Base-by-base conservation (phyloP, 30 jellyfish, hydroid and myxozoan genomes). In the Chrysaora quinquecirrha region DNA sequence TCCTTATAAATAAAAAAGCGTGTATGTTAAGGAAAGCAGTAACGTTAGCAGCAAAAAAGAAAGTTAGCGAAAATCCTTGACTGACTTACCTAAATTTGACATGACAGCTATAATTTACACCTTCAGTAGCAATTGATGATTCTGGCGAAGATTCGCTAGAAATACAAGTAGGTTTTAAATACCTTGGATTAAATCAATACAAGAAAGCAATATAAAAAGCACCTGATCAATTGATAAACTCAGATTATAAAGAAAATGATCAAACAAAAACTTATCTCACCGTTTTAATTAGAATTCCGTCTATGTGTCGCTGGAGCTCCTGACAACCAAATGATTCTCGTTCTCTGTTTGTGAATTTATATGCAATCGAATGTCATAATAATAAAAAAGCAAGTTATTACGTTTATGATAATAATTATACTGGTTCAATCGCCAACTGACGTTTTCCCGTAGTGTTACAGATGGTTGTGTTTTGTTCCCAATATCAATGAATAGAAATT, bases 401-500 rank as follows among this genome's bases (percentile, higher is more conserved):
- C 85, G 77, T 48, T 68, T 68, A 62, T 29, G 49, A 62, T 34
- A 61, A 68, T 69, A 31, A 50, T 69, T 50, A 25, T 20, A 33
- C 23, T 30, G 54, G 54, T 43, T 48, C 49, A 75, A 60, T 76
- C 27, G 29, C 92, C 92, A 82, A 56, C 92, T 82, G 92, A 82
- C 92, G 92, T 34, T 82, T 82, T 82, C 92, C 92, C 92, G 34
- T 31, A 32, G 54, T 38, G 12, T 35, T 82, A 34, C 85, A 60
- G 66, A 66, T 56, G 84, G 71, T 28, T 11, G 30, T 27, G 71
- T 64, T 68, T 82, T 82, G 85, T 82, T 68, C 52, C 80, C 58
- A 48, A 28, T 58, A 49, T 30, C n/a, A 28, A 25, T 70, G 81
- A 62, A 69, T 82, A 29, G 35, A 68, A 52, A n/a, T 64, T 20